phyloP scores from a whole-genome alignment of 2,797 vertebrate genomes.

The Sciurus carolinensis region DNA sequence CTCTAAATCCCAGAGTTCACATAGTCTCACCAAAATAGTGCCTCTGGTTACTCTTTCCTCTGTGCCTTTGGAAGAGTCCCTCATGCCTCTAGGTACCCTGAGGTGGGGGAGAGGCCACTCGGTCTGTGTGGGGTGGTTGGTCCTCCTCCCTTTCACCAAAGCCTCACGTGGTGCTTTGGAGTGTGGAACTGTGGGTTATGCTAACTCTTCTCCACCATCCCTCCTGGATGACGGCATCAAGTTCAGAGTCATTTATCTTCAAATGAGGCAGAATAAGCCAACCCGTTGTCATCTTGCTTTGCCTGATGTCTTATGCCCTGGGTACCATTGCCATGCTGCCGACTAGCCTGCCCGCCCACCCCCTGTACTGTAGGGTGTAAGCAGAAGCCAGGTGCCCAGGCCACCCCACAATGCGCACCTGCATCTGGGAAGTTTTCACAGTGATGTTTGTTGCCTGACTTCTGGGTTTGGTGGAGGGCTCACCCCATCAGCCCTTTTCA shows the following conservation, averaged over 20 bases:
- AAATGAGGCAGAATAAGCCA: background rate
- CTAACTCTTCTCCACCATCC: background rate
- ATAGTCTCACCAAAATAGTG: conserved; percentile 47
- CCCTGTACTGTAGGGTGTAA: background rate
- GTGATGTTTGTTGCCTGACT: background rate
- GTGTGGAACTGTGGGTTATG: background rate
- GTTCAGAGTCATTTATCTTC: background rate
- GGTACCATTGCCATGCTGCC: accelerated
- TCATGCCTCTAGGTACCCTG: background rate
- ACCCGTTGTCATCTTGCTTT: background rate
- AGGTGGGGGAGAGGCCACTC: background rate
- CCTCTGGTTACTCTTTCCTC: background rate
- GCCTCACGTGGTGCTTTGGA: background rate
- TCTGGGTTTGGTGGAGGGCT: background rate
- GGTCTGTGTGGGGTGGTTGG: background rate
- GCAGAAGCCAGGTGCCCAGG: background rate
- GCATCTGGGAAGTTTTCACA: background rate
- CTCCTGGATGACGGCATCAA: background rate
- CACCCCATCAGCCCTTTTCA: background rate
- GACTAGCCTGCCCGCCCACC: background rate
- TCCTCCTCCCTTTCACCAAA: background rate
- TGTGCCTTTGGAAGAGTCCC: background rate
- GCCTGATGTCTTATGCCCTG: background rate
- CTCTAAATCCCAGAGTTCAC: conserved; percentile 33
- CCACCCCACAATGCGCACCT: background rate